Conservation (phyloP, 2,888 invertebrate genomes). For the Octodonta nipae region DNA sequence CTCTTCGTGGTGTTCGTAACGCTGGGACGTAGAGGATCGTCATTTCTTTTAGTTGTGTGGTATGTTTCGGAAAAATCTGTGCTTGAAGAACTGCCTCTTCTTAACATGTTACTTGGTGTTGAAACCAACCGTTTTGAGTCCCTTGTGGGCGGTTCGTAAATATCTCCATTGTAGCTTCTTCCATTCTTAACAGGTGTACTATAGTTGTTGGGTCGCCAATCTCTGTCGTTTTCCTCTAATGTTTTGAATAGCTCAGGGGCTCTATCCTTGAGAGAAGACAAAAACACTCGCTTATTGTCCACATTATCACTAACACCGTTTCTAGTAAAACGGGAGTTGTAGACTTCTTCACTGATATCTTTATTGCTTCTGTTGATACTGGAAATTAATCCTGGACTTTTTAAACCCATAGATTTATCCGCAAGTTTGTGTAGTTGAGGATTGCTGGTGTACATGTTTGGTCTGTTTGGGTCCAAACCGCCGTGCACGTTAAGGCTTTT, state of each 20-base stretch:
- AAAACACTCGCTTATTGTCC: constrained; percentile 45
- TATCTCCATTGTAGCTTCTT: constrained; percentile 28
- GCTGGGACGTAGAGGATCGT: constrained; percentile 52
- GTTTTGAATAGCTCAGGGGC: constrained; percentile 61
- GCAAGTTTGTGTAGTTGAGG: constrained; percentile 60
- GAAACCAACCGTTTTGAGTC: constrained; percentile 20
- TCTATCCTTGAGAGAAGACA: constrained; percentile 54
- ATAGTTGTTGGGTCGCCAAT: constrained; percentile 16
- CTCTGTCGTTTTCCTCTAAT: constrained; percentile 48
- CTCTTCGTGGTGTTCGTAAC: constrained; percentile 59
- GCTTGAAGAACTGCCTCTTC: constrained; percentile 53
- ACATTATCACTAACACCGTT: constrained; percentile 37
- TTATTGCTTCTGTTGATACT: constrained; percentile 73
- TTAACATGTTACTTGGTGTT: constrained; percentile 34
- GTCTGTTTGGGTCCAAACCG: constrained; percentile 22
- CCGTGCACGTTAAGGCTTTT: constrained; percentile 74
- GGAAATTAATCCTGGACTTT: constrained; percentile 76
- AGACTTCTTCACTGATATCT: constrained; percentile 49
- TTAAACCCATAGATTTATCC: constrained; percentile 57
- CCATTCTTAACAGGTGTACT: constrained; percentile 29
- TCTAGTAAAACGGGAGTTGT: constrained; percentile 44
- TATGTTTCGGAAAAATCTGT: constrained; percentile 61
- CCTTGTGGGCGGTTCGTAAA: constrained; percentile 35
- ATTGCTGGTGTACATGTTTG: constrained; percentile 59
- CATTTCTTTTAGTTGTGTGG: constrained; percentile 52